Conservation (phyloP, 1,140 invertebrate species). For the Teleopsis dalmanni region DNA sequence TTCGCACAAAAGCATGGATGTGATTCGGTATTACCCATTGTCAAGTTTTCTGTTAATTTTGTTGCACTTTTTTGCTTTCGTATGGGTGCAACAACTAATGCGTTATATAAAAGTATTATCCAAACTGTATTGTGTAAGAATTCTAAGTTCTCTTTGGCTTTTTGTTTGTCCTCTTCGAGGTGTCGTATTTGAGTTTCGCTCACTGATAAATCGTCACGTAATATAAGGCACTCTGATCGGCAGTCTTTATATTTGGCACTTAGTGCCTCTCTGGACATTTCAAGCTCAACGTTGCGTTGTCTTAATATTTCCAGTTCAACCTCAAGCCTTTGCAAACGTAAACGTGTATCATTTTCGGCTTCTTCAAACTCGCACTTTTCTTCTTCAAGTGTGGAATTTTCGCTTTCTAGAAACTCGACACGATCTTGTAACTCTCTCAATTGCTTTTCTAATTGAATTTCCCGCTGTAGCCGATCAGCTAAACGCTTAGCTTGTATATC, state of each 20-base stretch:
- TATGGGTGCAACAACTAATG: neutral
- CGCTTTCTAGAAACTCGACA: conserved; percentile 49
- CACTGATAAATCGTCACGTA: conserved; percentile 31
- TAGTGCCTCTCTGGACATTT: conserved; percentile 40
- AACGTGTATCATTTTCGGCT: conserved; percentile 59
- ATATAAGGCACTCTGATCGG: conserved; percentile 43
- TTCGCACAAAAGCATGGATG: neutral
- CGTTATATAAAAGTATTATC: conserved; percentile 55
- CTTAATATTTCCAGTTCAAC: conserved; percentile 39
- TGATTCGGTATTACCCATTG: conserved; percentile 5
- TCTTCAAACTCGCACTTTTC: conserved; percentile 61
- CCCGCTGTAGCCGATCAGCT: conserved; percentile 52
- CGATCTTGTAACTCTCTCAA: conserved; percentile 50
- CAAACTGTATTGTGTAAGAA: conserved; percentile 58
- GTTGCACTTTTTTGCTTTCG: neutral
- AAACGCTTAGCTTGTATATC: conserved; percentile 51
- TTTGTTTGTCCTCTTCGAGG: conserved; percentile 51
- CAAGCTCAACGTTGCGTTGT: conserved; percentile 47
- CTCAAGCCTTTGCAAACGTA: conserved; percentile 53
- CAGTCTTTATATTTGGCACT: conserved; percentile 48
- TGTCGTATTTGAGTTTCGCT: conserved; percentile 54
- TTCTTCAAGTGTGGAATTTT: conserved; percentile 55
- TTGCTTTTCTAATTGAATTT: conserved; percentile 49
- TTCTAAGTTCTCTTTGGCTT: conserved; percentile 52
- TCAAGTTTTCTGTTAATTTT: neutral